These are phyloP conservation scores for Paraescarpia echinospica DNA, from an alignment of 1,140 invertebrate species.

Conservation along the genomic window DNA sequence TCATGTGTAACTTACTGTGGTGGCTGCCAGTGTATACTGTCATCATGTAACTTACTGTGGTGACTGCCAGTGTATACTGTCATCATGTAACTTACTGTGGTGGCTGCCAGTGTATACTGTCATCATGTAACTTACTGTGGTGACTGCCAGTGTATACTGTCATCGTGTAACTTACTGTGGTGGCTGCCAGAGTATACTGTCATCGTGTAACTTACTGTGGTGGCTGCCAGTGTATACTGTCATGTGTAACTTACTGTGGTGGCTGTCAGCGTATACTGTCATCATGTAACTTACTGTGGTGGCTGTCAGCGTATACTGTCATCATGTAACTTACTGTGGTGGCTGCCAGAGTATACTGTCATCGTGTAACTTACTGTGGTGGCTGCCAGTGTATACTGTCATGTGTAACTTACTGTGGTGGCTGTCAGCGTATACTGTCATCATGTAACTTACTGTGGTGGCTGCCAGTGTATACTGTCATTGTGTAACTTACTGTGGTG, in stretches of 20 bases:
- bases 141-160: too few species aligned
- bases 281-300: conserved; percentile 58
- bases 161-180: conserved; percentile 59
- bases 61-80: too few species aligned
- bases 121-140: conserved; percentile 59
- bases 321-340: conserved; percentile 58
- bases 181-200: too few species aligned
- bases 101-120: too few species aligned
- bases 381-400: too few species aligned
- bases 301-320: too few species aligned
- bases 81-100: conserved; percentile 59
- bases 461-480: too few species aligned
- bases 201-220: conserved; percentile 59
- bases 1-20: conserved; percentile 59
- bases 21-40: too few species aligned
- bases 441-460: conserved; percentile 58
- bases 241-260: conserved; percentile 58
- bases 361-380: conserved; percentile 58
- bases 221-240: too few species aligned
- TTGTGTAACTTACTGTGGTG: conserved; percentile 58
- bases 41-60: conserved; percentile 59
- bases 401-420: conserved; percentile 58
- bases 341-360: too few species aligned
- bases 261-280: too few species aligned
- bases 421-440: too few species aligned